Evolutionary conservation across 1,140 invertebrate species (phyloP).

Genomic region (Trichonephila clavipes): DNA sequence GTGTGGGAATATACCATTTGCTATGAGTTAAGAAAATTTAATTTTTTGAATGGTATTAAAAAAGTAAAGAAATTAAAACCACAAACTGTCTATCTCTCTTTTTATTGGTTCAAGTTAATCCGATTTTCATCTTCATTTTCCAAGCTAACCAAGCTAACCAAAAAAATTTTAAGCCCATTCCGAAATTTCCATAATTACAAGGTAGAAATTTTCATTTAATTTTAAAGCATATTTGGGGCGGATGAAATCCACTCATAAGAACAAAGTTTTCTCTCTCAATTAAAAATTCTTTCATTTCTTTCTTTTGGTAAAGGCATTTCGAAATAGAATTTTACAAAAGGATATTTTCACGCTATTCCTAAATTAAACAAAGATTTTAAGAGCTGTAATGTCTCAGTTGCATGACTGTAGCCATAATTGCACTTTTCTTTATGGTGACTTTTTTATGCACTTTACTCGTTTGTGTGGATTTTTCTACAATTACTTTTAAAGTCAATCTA

Average conservation of each 20-base stretch:
- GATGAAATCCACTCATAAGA: background rate
- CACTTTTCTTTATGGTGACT: background rate
- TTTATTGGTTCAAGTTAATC: no score
- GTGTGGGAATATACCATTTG: no score
- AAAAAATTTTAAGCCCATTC: no score
- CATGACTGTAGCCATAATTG: constrained; percentile 54
- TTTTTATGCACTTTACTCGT: background rate
- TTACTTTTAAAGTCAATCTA: constrained; percentile 8
- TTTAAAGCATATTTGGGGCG: background rate
- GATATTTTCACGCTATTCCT: constrained; percentile 41
- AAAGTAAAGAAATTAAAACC: no score
- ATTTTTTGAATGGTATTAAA: no score
- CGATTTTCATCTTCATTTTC: no score
- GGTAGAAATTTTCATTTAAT: background rate
- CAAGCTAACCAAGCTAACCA: no score
- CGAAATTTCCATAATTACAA: no score
- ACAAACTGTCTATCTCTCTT: no score
- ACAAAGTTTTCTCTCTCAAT: constrained; percentile 24
- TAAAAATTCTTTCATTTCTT: constrained; percentile 37
- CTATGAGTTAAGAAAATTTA: no score
- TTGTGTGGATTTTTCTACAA: background rate
- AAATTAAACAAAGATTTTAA: constrained; percentile 46
- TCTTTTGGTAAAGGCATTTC: background rate
- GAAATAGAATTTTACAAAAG: constrained; percentile 11
- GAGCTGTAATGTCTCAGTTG: constrained; percentile 53